phyloP scores from a whole-genome alignment of 2,113 vertebrate species.

The Poicephalus meyeri region DNA sequence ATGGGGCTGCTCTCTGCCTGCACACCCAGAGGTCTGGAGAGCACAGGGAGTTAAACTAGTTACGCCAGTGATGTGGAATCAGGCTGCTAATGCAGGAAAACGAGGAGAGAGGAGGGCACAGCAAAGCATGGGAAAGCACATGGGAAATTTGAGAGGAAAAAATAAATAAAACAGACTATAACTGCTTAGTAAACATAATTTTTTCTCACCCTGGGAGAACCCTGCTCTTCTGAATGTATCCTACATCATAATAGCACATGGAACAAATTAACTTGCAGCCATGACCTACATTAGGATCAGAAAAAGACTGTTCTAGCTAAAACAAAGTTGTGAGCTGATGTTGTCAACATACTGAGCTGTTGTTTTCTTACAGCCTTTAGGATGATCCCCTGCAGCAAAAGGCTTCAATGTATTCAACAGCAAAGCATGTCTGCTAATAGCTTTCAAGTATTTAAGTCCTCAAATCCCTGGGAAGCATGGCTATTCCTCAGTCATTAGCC shows the following conservation, averaged over 20 bases:
- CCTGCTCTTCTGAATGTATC: neutral
- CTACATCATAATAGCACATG: slow-evolving; percentile 44
- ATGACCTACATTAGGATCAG: slow-evolving; percentile 47
- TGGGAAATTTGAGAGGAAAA: neutral
- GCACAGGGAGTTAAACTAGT: neutral
- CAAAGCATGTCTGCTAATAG: neutral
- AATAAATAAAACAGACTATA: neutral
- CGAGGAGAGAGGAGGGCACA: neutral
- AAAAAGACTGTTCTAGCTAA: slow-evolving; percentile 14
- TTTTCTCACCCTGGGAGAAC: slow-evolving; percentile 26
- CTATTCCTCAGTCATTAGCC: slow-evolving; percentile 18
- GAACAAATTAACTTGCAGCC: slow-evolving; percentile 55
- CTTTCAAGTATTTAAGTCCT: neutral
- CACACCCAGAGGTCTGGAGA: neutral
- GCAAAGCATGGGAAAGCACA: neutral
- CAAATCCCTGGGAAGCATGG: slow-evolving; percentile 12
- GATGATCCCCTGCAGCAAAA: slow-evolving; percentile 26
- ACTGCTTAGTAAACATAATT: slow-evolving; percentile 30
- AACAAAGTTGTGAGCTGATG: slow-evolving; percentile 22
- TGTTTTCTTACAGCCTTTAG: slow-evolving; percentile 34
- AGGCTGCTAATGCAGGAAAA: neutral
- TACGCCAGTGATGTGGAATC: neutral
- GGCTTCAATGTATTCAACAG: neutral
- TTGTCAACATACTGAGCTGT: slow-evolving; percentile 41
- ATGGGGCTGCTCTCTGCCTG: neutral